Evolutionary conservation across 2,113 vertebrate genomes (phyloP), one percentile per base, ranked within the genome.

Genomic region (Anser brachyrhynchus): DNA sequence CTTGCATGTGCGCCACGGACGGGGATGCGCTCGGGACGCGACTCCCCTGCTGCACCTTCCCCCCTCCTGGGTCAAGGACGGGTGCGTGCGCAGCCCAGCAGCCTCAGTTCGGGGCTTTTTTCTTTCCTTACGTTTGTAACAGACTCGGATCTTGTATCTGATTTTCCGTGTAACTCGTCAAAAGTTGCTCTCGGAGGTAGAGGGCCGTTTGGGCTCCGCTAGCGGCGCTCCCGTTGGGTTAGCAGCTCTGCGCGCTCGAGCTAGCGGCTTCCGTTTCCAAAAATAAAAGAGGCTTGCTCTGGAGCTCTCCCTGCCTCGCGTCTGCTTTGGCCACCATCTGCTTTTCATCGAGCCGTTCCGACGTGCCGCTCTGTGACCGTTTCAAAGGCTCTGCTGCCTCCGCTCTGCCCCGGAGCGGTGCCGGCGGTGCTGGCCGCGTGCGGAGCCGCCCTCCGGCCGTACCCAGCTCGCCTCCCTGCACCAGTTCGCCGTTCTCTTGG

Each of bases 401-500:
- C 8, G 0, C n/a, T 69, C 51, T 55, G 33, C 74, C 19, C 57
- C 52, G 2, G 33, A 0, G 1, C 5, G 26, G 1, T 18, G 29
- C 62, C 46, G 92, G 82, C 31, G 31, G 64, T 52, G 64, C 66
- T 10, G 43, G 43, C n/a, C 5, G 8, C 33, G 13, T 57, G 44
- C 2, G 6, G 33, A 52, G 58, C 39, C 66, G 35, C 23, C 57
- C 43, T 58, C 28, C 65, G 14, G 0, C 14, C 35, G 64, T 37
- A 20, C 0, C 0, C 14, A 71, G 16, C 18, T 95, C 4, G 0
- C 14, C 82, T 67, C 72, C 21, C 16, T 21, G n/a, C 44, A 70
- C 23, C 4, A 1, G 2, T 35, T 77, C 69, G 0, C 3, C 3
- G 2, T 43, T 19, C 6, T 4, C 49, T 55, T 11, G 10, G 39